Base-by-base conservation (phyloP, 2,113 vertebrate genomes). In the Lepisosteus oculatus region DNA sequence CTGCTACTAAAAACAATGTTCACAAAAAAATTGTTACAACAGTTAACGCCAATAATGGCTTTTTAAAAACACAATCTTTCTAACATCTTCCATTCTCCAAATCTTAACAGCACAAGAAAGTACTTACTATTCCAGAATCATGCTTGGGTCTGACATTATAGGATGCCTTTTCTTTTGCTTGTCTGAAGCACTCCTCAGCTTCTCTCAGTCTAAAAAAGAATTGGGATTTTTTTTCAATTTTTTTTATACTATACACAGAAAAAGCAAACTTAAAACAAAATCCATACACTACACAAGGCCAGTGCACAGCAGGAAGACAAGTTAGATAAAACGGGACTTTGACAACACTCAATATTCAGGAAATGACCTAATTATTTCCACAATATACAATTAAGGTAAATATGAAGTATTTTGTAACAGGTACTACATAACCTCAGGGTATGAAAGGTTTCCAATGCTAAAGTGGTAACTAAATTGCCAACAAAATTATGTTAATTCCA, bases 91-190 rank as follows among this genome's bases (percentile, higher is more conserved):
- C 29, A 29, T 29, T 0, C 29, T 29, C 29, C 29, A 29, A 29
- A 29, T 29, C 29, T 29, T 29, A 29, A 29, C 29, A 29, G 29
- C 2, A 1, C 29, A 29, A 29, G 29, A 29, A 29, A 29, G 2
- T 80, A 94, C 95, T 93, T 89, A 98, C 95, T 41, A 98, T 98
- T 85, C 97, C 97, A 12, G 97, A 94, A 67, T 96, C 95, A 7
- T 97, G 95, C 88, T 95, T 97, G 72, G 95, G 95, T 90, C 95
- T 97, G 86, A 97, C 94, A 74, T 95, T 97, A 85, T 97, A 98
- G 3, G 94, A 89, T 0, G 94, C 93, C 80, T 97, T 97, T 74
- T 95, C 96, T 82, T 97, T 98, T 72, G 95, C 96, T 84, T 97
- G 96, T 17, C 92, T 89, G 80, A 94, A 96, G 70, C 92, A 86